A percentile compares a stretch with the other conserved stretches of the same genome.
These are phyloP conservation scores for Hymenochirus boettgeri DNA, from an alignment of 2,113 vertebrate species.

Conservation along the genomic window DNA sequence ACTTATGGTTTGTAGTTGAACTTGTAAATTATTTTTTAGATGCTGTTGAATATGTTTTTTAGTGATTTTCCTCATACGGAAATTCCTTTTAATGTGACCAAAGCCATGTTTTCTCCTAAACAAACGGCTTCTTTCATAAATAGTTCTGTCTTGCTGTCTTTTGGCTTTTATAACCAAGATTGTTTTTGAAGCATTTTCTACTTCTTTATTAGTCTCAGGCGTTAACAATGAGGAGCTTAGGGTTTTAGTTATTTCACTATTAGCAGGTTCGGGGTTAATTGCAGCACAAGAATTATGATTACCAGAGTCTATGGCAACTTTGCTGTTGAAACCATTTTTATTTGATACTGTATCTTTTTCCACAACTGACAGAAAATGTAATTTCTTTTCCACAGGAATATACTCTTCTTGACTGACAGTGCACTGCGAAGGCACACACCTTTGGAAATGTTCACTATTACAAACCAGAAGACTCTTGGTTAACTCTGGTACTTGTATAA, in stretches of 20 bases:
- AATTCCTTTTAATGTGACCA: constrained; percentile 61
- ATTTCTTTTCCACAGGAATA: background rate
- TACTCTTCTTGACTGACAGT: background rate
- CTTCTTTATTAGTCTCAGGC: background rate
- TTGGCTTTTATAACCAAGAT: constrained; percentile 16
- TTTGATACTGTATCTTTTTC: background rate
- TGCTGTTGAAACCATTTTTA: background rate
- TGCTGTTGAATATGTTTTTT: constrained; percentile 50
- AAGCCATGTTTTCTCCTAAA: constrained; percentile 53
- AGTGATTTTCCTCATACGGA: constrained; percentile 50
- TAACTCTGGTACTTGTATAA: background rate
- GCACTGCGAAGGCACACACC: background rate
- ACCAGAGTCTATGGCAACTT: no score
- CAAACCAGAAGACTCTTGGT: background rate
- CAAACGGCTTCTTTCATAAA: constrained; percentile 47
- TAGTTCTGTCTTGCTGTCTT: constrained; percentile 39
- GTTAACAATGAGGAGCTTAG: no score
- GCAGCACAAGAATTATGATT: no score
- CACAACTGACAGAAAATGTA: background rate
- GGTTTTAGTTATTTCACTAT: no score
- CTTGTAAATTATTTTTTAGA: constrained; percentile 30
- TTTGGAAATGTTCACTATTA: background rate
- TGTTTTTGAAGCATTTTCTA: constrained; percentile 33
- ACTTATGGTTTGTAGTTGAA: constrained; percentile 41
- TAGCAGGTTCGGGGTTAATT: no score